These are phyloP conservation scores for Thelaira solivaga DNA, from an alignment of 2,888 invertebrate genomes.

Conservation along the genomic window DNA sequence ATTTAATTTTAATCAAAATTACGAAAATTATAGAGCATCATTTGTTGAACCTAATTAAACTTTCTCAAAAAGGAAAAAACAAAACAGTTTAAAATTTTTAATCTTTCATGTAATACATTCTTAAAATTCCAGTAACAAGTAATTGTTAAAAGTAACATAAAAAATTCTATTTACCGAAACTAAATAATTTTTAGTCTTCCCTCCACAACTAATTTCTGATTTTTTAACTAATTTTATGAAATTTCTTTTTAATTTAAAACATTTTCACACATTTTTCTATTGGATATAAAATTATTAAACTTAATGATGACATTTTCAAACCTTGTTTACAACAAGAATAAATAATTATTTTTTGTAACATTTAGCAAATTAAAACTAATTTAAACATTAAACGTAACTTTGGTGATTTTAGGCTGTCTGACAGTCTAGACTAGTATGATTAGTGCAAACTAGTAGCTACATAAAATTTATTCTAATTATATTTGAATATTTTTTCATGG, in stretches of 20 bases:
- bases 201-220: background rate
- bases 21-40: too few species aligned
- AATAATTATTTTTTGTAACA: background rate
- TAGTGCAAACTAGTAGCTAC: slow-evolving; percentile 1
- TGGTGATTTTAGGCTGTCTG: background rate
- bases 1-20: too few species aligned
- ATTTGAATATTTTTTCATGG: background rate
- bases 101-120: too few species aligned
- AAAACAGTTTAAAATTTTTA: too few species aligned
- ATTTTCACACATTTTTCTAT: background rate
- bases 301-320: slow-evolving; percentile 45
- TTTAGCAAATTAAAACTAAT: background rate
- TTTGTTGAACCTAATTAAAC: too few species aligned
- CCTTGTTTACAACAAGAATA: slow-evolving; percentile 24
- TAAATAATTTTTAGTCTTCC: slow-evolving; percentile 13
- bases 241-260: slow-evolving; percentile 6
- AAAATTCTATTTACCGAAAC: background rate
- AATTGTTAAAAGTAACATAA: background rate
- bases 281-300: background rate
- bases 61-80: too few species aligned
- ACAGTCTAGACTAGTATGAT: background rate
- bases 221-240: slow-evolving; percentile 2
- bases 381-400: background rate
- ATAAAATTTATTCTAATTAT: slow-evolving; percentile 36
- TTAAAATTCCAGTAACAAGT: background rate